These are phyloP conservation scores for Sander lucioperca DNA, from an alignment of 2,113 vertebrate species.

Conservation along the genomic window DNA sequence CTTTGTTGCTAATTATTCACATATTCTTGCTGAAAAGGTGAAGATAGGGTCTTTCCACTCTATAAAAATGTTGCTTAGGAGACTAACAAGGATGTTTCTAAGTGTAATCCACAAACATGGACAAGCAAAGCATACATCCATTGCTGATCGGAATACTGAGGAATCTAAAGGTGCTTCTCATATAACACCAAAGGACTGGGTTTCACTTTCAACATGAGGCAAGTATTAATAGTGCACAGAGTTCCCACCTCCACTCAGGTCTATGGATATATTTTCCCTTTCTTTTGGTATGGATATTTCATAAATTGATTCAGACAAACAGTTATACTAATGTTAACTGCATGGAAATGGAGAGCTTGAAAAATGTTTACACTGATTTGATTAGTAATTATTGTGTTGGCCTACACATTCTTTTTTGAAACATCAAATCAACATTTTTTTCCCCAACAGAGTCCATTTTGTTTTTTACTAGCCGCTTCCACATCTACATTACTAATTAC, in stretches of 20 bases:
- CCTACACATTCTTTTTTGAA: too few species aligned
- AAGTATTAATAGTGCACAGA: constrained; percentile 56
- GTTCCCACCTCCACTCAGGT: constrained; percentile 20
- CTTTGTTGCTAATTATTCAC: constrained; percentile 38
- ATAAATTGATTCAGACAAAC: not conserved
- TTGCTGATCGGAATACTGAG: constrained; percentile 48
- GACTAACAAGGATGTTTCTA: constrained; percentile 21
- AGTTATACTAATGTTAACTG: not conserved
- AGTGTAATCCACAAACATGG: constrained; percentile 44
- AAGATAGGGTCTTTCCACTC: not conserved
- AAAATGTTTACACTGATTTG: not conserved
- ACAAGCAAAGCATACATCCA: constrained; percentile 16
- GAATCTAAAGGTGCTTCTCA: constrained; percentile 38
- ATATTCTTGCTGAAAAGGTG: constrained; percentile 30
- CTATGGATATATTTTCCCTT: constrained; percentile 2
- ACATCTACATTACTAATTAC: not conserved
- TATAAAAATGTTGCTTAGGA: constrained; percentile 7
- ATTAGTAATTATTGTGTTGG: too few species aligned
- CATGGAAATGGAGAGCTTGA: not conserved
- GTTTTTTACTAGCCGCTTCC: not conserved
- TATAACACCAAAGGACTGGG: constrained; percentile 49
- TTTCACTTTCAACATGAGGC: constrained; percentile 57
- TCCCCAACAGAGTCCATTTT: too few species aligned
- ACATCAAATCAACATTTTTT: too few species aligned
- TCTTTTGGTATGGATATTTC: constrained; percentile 2